Base-by-base conservation (phyloP, 1,140 invertebrate species). In the Zaprionus taronus region DNA sequence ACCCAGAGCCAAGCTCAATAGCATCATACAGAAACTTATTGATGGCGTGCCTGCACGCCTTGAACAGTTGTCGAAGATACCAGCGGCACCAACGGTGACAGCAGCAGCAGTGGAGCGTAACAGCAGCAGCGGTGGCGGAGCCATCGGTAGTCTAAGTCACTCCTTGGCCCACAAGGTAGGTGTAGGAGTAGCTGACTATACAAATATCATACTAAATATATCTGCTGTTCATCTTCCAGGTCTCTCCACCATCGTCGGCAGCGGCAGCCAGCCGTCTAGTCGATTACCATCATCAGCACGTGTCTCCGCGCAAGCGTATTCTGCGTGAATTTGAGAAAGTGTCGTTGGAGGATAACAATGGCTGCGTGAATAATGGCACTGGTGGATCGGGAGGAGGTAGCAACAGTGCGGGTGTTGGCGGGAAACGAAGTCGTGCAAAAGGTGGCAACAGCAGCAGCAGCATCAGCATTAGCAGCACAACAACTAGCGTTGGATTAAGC, bases 231-330 rank as follows among this genome's bases (percentile, higher is more conserved):
- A 2, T 24, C 51, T 53, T 12, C 20, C 7, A 89, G 85, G 85
- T 90, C 15, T 89, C 85, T 49, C 85, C 85, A 5, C 85, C 85
- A 24, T 81, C 85, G 47, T 84, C 89, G 55, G 79, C 85, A 63
- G 65, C 89, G 47, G 66, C 85, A 65, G 71, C 87, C 55, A 86
- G 84, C 38, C 91, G 91, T 80, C 83, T 92, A 83, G 91, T 92
- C 73, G 91, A 92, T 64, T 91, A 91, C 93, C 74, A 93, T 93
- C 81, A 94, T 93, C 91, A 91, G 93, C 92, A 91, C 93, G 95
- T 96, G 3, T 96, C 96, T 49, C 96, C 96, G 44, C 94, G 96
- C 5, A 96, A 96, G 85, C 94, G 96, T 65, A 96, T 96, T 73
- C 91, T 96, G 20, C 94, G 95, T 15, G 96, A 96, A 81, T 93